phyloP scores from a whole-genome alignment of 2,113 vertebrate genomes.

The Numida meleagris region DNA sequence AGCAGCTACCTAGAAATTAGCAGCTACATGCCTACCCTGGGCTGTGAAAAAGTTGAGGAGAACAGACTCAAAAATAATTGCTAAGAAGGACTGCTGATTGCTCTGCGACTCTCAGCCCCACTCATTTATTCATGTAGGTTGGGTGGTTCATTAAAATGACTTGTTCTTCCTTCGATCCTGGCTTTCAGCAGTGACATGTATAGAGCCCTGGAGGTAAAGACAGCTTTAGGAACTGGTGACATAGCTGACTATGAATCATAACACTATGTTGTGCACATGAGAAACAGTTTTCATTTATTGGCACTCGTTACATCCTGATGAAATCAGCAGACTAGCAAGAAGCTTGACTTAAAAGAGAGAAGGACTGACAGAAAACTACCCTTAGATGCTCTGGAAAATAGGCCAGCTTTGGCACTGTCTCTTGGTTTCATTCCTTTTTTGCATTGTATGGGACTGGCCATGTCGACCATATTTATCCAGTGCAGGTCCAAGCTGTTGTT shows the following conservation, averaged over 20 bases:
- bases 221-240: not conserved
- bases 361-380: not conserved
- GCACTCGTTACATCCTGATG: not conserved
- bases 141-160: not conserved
- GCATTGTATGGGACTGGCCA: not conserved
- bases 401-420: not conserved
- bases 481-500: not conserved
- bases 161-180: not conserved
- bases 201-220: not conserved
- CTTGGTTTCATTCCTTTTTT: not conserved
- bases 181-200: not conserved
- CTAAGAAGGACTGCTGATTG: not conserved
- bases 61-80: not conserved
- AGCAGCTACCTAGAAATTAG: not conserved
- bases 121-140: not conserved
- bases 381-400: not conserved
- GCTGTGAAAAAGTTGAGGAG: not conserved
- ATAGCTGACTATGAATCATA: not conserved
- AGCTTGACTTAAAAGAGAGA: not conserved
- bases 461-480: not conserved
- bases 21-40: not conserved
- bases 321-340: not conserved
- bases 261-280: not conserved
- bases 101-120: rapidly evolving
- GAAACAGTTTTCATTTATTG: not conserved